Base-by-base conservation (phyloP, 1,140 invertebrate genomes). In the Bombus sibiricus region DNA sequence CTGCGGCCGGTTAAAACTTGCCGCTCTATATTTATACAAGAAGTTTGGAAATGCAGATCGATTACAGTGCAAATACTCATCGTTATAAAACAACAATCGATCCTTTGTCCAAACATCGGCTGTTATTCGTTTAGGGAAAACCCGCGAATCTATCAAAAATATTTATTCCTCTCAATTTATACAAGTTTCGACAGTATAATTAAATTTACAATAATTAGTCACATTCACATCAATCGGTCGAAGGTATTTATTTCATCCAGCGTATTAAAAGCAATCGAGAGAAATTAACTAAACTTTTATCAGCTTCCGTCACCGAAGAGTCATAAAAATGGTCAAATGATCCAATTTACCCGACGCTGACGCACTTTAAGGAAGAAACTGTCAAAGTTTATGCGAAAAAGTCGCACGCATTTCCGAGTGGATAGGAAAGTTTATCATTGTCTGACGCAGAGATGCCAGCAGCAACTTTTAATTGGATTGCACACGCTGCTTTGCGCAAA, bases 381-480 rank as follows among this genome's bases (percentile, higher is more conserved):
- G 15, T 15, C 25, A 12, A 32, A 28, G 9, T 75, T 75, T 47
- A 34, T 4, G 37, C 4, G 32, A 69, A 53, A 69, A 47, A 69
- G 32, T 62, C n/a, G 5, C 32, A 34, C 15, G n/a, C 37, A 57
- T 77, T 37, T 32, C 12, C 47, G 25, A 39, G 25, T 25, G 71
- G 43, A 69, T 25, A 1, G 34, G 34, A 53, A 76, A 81, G 34
- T 81, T 72, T 81, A 72, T 57, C 68, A 59, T 81, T 71, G 47
- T 43, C 66, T 13, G 4, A 25, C 25, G 9, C 8, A 72, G 66
- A n/a, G 34, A 12, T 47, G 34, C 34, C 25, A 37, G 25, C 32
- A 28, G 6, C 25, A 83, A 83, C 62, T 83, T 83, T 83, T 83
- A 77, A 83, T 83, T 83, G 62, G 62, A 74, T 41, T 41, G 73